Evolutionary conservation across 2,797 vertebrate species (phyloP), one percentile per base, ranked within the genome.

Genomic region (Mormyrops boulengeri): DNA sequence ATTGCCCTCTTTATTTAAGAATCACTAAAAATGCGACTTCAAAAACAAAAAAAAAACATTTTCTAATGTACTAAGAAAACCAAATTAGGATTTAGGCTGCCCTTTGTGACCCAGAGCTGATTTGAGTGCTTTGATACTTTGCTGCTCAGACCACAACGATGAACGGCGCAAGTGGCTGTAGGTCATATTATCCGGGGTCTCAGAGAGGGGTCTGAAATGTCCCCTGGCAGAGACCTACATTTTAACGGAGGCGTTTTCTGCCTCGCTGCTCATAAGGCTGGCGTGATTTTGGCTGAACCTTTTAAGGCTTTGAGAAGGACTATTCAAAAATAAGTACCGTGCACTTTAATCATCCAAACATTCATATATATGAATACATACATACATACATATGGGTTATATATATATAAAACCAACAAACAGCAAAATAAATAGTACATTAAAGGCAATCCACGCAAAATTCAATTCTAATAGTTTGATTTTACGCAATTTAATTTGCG

Each of bases 221-320:
- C 90, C 89, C 38, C 87, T 87, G 89, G 88, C 91, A 34, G 85
- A 90, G 91, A 88, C 89, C 90, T 91, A 89, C 69, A 91, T 92
- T 92, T 91, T 34, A 90, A 85, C 57, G 88, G 41, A 55, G 22
- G 22, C 38, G 44, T 60, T 69, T 19, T 52, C 87, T 19, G 57
- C 38, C 57, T 88, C 52, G 2, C 9, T 53, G 34, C 19, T 73
- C 4, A n/a, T 50, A 19, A 69, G 19, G 30, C 57, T 50, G 26
- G 30, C 22, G 44, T 52, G 44, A 26, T 86, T 86, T 49, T 89
- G 17, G 30, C 26, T 47, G 17, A 52, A 9, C 69, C 19, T 80
- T 52, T 73, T 30, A 62, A 82, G 30, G 52, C 26, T 55, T 26
- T 49, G 11, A 26, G 17, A 87, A 22, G 22, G 38, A 4, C 14